Percentiles rank a stretch among this genome's conserved stretches.
Conservation (phyloP, 2,113 vertebrate genomes). For the Neogale vison region DNA sequence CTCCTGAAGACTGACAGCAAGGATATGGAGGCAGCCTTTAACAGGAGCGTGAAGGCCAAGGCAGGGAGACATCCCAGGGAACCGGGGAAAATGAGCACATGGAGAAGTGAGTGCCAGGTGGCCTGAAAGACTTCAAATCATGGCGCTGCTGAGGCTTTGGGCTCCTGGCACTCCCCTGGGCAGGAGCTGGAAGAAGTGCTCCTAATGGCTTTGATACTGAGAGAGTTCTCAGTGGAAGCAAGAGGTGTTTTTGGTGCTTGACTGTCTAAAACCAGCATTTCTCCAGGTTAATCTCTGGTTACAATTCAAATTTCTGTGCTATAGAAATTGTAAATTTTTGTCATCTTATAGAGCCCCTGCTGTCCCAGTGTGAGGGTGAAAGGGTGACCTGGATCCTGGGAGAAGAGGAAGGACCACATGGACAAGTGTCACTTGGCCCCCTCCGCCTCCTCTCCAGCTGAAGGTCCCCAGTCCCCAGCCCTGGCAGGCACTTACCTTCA, state of each 20-base stretch:
- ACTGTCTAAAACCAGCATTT: neutral
- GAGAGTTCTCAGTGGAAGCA: neutral
- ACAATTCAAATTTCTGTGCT: neutral
- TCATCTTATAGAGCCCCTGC: neutral
- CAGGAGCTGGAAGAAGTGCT: neutral
- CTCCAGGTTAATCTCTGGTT: neutral
- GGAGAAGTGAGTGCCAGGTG: neutral
- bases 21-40: neutral
- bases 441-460: fast-evolving
- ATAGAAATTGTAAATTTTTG: too few species aligned
- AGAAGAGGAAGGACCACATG: neutral
- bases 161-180: neutral
- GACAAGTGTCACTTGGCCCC: fast-evolving
- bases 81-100: fast-evolving
- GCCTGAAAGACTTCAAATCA: neutral
- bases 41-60: neutral
- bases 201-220: neutral
- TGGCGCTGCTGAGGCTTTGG: fast-evolving
- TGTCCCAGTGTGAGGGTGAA: neutral
- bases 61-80: neutral
- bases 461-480: fast-evolving
- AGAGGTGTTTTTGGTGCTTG: neutral
- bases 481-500: constrained; percentile 86
- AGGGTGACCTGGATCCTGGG: neutral
- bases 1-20: neutral